Conservation (phyloP, 2,113 vertebrate species). For the Bos javanicus region DNA sequence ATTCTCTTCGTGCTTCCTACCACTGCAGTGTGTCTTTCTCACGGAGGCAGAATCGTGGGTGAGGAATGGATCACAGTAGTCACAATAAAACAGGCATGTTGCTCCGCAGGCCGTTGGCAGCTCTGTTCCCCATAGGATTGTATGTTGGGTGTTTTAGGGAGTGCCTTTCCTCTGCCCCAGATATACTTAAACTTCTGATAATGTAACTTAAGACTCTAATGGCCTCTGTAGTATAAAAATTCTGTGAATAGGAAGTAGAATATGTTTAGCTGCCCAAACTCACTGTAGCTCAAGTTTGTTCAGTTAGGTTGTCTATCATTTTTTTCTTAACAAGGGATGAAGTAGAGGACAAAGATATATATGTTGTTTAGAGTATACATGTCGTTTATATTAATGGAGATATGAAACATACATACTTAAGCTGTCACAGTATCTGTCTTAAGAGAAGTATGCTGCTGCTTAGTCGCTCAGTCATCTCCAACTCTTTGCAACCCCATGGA, state of each 20-base stretch:
- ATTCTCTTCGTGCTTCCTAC: conserved; percentile 97
- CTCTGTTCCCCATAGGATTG: background rate
- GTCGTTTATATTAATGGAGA: background rate
- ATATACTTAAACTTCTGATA: background rate
- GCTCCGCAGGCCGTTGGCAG: background rate
- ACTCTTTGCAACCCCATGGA: background rate
- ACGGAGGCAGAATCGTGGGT: conserved; percentile 83
- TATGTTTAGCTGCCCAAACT: background rate
- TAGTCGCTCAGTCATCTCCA: background rate
- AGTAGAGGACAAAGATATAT: background rate
- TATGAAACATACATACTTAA: background rate
- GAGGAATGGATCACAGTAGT: background rate
- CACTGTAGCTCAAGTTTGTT: background rate
- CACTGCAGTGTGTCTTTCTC: conserved; percentile 97
- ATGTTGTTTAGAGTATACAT: background rate
- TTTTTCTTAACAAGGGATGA: background rate
- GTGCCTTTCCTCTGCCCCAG: background rate
- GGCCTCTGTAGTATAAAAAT: background rate
- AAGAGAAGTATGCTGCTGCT: background rate
- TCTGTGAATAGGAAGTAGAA: background rate
- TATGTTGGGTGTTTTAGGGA: background rate
- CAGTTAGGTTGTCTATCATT: background rate
- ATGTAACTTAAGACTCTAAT: background rate
- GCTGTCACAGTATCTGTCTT: background rate
- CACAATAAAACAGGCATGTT: background rate